Conservation (phyloP, 2,888 invertebrate genomes). For the Lithodes maja region DNA sequence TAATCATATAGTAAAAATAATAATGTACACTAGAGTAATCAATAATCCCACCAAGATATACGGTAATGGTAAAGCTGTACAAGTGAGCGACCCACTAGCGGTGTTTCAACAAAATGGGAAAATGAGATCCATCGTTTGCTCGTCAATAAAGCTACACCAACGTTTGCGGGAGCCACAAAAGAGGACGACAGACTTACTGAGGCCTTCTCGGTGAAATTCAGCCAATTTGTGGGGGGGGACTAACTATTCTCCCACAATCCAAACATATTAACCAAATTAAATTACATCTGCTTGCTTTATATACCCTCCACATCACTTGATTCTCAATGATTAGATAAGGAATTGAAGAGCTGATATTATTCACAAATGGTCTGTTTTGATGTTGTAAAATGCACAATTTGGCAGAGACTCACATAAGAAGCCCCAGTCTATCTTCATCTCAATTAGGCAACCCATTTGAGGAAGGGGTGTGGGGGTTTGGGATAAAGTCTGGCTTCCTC, state of each 20-base stretch:
- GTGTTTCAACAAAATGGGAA: slow-evolving; percentile 22
- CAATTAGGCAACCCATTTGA: neutral
- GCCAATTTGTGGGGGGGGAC: too few relatives aligned
- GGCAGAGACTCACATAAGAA: too few relatives aligned
- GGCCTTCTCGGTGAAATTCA: too few relatives aligned
- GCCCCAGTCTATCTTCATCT: neutral
- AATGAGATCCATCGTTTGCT: slow-evolving; percentile 46
- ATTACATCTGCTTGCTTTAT: neutral
- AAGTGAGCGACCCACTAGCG: neutral
- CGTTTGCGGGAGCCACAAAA: neutral
- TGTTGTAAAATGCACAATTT: too few relatives aligned
- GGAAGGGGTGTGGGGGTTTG: neutral
- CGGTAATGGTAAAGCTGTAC: neutral
- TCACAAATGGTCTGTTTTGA: too few relatives aligned
- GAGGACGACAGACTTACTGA: neutral
- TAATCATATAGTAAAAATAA: neutral
- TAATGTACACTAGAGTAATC: neutral
- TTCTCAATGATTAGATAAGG: too few relatives aligned
- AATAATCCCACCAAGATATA: neutral
- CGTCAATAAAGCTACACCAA: slow-evolving; percentile 44
- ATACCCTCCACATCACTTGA: too few relatives aligned
- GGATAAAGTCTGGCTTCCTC: neutral
- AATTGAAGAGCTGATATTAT: too few relatives aligned
- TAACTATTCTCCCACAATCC: too few relatives aligned
- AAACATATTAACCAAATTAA: neutral